These are phyloP conservation scores for Thaumetopoea pityocampa DNA, from an alignment of 1,140 invertebrate genomes.

Conservation along the genomic window DNA sequence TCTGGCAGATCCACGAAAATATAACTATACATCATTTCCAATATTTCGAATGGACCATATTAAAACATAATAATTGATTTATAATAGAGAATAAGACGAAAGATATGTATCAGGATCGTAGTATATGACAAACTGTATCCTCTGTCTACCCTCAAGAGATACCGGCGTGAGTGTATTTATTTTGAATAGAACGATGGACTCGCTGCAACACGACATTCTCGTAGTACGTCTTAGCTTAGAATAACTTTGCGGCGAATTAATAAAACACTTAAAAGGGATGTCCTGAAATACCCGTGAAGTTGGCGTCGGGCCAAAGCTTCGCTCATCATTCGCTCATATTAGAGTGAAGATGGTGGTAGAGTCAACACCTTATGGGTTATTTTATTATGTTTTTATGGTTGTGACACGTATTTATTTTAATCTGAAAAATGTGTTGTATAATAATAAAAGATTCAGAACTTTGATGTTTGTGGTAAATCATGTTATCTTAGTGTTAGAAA, in stretches of 20 bases:
- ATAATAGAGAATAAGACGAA: too few species aligned
- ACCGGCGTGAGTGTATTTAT: too few species aligned
- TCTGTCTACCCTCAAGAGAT: too few species aligned
- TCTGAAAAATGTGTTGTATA: neutral
- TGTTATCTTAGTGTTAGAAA: neutral
- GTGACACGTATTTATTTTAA: conserved; percentile 1
- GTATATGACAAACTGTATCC: too few species aligned
- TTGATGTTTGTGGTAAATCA: neutral
- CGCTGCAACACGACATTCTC: conserved; percentile 8
- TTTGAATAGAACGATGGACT: too few species aligned
- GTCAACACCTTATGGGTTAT: conserved; percentile 16
- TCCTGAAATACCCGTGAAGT: conserved; percentile 56
- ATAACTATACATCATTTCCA: too few species aligned
- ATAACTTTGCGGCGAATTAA: conserved; percentile 65
- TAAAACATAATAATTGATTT: too few species aligned
- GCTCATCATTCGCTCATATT: conserved; percentile 55
- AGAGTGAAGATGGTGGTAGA: conserved; percentile 29
- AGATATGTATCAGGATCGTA: too few species aligned
- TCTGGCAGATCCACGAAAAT: too few species aligned
- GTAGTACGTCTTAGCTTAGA: conserved; percentile 21
- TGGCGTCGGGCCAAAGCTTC: conserved; percentile 53
- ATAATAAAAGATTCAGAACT: neutral
- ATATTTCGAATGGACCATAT: too few species aligned
- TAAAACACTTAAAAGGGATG: conserved; percentile 66
- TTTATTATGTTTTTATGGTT: conserved; percentile 5